Conservation (phyloP, 2,888 invertebrate genomes). For the Eupithecia dodoneata region DNA sequence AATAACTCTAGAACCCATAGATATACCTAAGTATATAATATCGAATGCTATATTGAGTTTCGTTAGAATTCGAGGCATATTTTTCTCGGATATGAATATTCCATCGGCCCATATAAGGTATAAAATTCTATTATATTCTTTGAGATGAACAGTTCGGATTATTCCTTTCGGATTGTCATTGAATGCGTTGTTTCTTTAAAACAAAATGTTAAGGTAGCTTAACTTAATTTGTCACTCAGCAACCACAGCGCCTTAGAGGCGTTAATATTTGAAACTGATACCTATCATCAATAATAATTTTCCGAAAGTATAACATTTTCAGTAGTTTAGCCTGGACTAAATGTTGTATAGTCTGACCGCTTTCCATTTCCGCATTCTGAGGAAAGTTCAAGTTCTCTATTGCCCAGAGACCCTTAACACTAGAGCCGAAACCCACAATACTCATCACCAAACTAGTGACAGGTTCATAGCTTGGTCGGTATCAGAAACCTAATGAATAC, state of each 20-base stretch:
- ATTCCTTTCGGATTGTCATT: neutral
- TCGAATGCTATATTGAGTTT: neutral
- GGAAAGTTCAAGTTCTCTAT: neutral
- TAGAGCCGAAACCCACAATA: neutral
- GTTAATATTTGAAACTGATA: too few relatives aligned
- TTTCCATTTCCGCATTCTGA: too few relatives aligned
- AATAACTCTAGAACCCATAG: constrained; percentile 6
- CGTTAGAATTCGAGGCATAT: constrained; percentile 6
- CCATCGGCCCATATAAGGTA: neutral
- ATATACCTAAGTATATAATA: neutral
- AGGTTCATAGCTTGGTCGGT: neutral
- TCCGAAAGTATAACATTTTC: too few relatives aligned
- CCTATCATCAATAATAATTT: too few relatives aligned
- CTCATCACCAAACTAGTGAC: neutral
- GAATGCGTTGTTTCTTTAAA: too few relatives aligned
- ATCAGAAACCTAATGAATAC: constrained; percentile 12
- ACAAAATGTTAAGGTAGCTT: too few relatives aligned
- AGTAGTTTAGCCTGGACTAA: too few relatives aligned
- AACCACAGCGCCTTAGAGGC: too few relatives aligned
- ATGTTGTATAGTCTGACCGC: too few relatives aligned
- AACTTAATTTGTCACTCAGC: too few relatives aligned
- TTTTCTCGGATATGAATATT: neutral
- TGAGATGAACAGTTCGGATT: neutral
- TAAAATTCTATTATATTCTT: too few relatives aligned
- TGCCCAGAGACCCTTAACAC: neutral